Conservation (phyloP, 2,113 vertebrate genomes). For the Telmatochromis brachygnathus region DNA sequence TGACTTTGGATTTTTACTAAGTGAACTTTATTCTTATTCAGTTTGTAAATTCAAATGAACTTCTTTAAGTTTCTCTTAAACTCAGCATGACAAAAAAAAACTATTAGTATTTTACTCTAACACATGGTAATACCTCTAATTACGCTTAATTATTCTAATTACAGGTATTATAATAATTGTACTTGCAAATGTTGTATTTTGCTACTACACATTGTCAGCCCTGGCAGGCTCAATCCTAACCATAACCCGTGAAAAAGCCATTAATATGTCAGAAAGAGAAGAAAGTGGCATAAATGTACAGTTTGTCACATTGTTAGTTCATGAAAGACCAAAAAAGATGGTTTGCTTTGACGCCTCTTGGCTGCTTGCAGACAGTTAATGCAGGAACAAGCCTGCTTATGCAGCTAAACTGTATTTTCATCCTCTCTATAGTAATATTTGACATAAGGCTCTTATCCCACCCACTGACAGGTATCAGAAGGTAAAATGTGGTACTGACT, state of each 20-base stretch:
- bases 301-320: not conserved
- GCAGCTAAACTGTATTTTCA: not conserved
- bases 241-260: not conserved
- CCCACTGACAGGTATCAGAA: not conserved
- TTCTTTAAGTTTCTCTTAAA: not conserved
- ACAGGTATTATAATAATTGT: not conserved
- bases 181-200: not conserved
- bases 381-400: not conserved
- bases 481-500: not conserved
- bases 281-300: not conserved
- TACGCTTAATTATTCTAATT: not conserved
- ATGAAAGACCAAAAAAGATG: not conserved
- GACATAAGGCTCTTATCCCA: not conserved
- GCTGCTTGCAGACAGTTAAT: not conserved
- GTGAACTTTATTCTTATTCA: not conserved
- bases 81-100: not conserved
- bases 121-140: conserved; percentile 10
- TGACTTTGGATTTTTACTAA: not conserved
- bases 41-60: not conserved
- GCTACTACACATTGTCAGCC: not conserved
- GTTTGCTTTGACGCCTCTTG: not conserved
- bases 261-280: not conserved
- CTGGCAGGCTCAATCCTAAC: not conserved
- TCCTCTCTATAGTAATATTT: not conserved
- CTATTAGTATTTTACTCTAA: not conserved